phyloP scores from a whole-genome alignment of 2,888 invertebrate species.

The Palloptera scutellata region DNA sequence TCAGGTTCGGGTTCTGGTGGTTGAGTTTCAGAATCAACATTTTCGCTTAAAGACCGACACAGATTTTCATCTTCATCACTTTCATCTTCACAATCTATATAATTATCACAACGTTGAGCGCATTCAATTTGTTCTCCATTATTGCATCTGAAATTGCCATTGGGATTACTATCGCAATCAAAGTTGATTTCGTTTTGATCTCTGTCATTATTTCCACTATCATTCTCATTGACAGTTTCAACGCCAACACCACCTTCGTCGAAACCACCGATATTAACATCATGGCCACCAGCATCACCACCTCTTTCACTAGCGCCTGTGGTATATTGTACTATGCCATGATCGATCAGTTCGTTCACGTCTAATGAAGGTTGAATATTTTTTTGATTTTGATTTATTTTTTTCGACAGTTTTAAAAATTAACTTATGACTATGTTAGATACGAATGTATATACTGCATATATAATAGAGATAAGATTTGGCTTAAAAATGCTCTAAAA shows the following conservation, averaged over 20 bases:
- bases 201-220: conserved; percentile 21
- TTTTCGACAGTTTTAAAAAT: background rate
- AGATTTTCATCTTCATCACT: conserved; percentile 32
- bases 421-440: no score
- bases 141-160: conserved; percentile 30
- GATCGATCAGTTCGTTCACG: conserved; percentile 19
- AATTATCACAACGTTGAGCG: conserved; percentile 32
- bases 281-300: conserved; percentile 26
- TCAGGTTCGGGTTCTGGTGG: conserved; percentile 11
- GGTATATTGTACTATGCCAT: background rate
- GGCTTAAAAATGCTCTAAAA: no score
- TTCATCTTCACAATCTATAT: conserved; percentile 35
- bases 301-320: conserved; percentile 18
- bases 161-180: conserved; percentile 30
- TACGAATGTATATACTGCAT: no score
- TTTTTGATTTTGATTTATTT: background rate
- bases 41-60: conserved; percentile 17
- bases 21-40: conserved; percentile 10
- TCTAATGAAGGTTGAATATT: conserved; percentile 27
- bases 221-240: conserved; percentile 49
- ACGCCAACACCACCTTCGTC: conserved; percentile 51
- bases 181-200: background rate
- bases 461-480: no score
- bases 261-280: conserved; percentile 17
- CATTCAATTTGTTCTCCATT: conserved; percentile 29